Base-by-base conservation (phyloP, 2,888 invertebrate genomes). In the Gibbula magus region DNA sequence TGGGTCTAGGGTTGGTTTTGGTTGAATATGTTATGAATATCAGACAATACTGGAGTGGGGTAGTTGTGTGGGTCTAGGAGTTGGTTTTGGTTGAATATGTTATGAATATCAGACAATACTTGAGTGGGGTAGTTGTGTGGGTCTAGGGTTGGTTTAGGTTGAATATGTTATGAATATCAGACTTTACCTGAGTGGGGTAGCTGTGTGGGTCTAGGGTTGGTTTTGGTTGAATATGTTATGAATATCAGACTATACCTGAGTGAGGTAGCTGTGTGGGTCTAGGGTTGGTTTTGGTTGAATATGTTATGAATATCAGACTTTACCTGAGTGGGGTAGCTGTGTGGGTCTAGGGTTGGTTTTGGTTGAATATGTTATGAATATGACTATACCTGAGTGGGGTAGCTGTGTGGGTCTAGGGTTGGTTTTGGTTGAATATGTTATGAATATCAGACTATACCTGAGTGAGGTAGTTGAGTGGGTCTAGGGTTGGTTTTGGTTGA, bases 271-370 rank as follows among this genome's bases (percentile, higher is more conserved):
- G 61, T 39, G 82, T 78, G 39, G 84, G 83, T 13, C 77, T 73
- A 22, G 83, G 80, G 79, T 73, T 1, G 78, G 10, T 13, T 82
- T 83, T 35, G 84, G 80, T 39, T 82, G 22, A n/a, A n/a, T n/a
- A 13, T 1, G 45, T 45, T 5, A 10, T 45, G 1, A 45, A 10
- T 13, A 45, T 10, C 45, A 45, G 5, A 45, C 54, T 8, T 32
- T 80, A 83, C 84, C 83, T 73, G 84, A 79, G 52, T 84, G 83
- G 22, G 82, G 82, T 32, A 39, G 67, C 16, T 78, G 61, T 39
- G 82, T 78, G 39, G 84, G 83, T 13, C 77, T 73, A 22, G 83
- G 80, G 79, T 73, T 1, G 78, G 10, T 13, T 82, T 83, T 35
- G 84, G 80, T 39, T 82, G 22, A n/a, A n/a, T n/a, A 13, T 1